Base-by-base conservation (phyloP, 1,140 invertebrate genomes). In the Teleopsis dalmanni region DNA sequence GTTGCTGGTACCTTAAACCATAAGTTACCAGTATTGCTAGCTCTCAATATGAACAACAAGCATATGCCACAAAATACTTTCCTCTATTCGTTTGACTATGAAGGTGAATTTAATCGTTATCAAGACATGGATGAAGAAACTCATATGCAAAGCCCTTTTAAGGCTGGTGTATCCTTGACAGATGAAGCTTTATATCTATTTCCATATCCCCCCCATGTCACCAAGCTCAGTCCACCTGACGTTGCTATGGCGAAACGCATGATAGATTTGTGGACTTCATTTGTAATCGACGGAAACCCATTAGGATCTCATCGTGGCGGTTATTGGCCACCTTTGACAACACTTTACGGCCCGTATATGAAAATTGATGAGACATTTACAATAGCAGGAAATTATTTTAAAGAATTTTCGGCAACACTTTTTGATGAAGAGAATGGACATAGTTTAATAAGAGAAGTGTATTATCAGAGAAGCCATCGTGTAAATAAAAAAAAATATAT, bases 141-240 rank as follows among this genome's bases (percentile, higher is more conserved):
- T n/a, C 65, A 69, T n/a, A 60, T 66, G 61, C 62, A 66, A 52
- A 69, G 65, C 26, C 66, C 67, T 8, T 70, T 70, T 38, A 59
- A 43, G 31, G 66, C 62, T 2, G 67, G 67, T 2, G 61, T 70
- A 6, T 65, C 64, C 0, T 44, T 70, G 6, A 70, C 67, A 11
- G 66, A 70, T 29, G 67, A 70, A 44, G 62, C 63, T 1, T 43
- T 70, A 0, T 70, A 70, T 40, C 46, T 70, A 1, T 70, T 70
- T 14, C 67, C 67, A 5, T 68, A 70, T 22, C 67, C 67, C 0
- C 56, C 60, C 3, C 62, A 68, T 40, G 67, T 65, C 0, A 44
- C 53, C 16, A 57, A 62, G 0, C 54, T 70, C 0, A 70, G 65
- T 56, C 59, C 58, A 0, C 63, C 57, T 23, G 67, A 70, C 22